phyloP scores from a whole-genome alignment of 2,113 vertebrate species.

The Lichenostomus cassidix region DNA sequence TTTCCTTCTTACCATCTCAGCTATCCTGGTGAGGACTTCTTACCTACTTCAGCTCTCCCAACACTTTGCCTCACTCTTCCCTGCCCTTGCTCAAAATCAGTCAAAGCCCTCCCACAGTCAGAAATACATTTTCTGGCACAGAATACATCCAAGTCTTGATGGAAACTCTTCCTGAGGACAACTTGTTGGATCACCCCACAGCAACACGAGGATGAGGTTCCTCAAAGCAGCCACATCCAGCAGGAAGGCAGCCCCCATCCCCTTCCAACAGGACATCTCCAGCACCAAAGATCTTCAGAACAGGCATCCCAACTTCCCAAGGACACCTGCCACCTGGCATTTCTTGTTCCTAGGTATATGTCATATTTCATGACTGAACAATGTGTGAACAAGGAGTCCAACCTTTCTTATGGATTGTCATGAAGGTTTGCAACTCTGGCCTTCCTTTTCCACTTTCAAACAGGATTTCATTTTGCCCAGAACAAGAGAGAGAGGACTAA shows the following conservation, averaged over 20 bases:
- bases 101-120: background rate
- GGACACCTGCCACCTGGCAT: background rate
- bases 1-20: background rate
- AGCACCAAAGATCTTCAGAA: background rate
- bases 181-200: background rate
- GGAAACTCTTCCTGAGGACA: background rate
- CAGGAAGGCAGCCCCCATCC: background rate
- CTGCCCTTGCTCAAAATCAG: background rate
- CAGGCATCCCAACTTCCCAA: background rate
- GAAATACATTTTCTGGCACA: background rate
- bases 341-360: background rate
- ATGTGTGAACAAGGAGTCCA: background rate
- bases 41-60: background rate
- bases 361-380: background rate
- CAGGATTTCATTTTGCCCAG: background rate
- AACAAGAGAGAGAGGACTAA: background rate
- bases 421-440: background rate
- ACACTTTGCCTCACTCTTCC: background rate
- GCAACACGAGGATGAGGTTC: background rate
- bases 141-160: rapidly evolving
- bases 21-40: too few relatives aligned
- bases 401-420: background rate
- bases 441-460: background rate
- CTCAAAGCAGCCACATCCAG: background rate
- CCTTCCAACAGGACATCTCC: background rate